Conservation (phyloP, 2,113 vertebrate genomes). For the Pteruthius melanotis region DNA sequence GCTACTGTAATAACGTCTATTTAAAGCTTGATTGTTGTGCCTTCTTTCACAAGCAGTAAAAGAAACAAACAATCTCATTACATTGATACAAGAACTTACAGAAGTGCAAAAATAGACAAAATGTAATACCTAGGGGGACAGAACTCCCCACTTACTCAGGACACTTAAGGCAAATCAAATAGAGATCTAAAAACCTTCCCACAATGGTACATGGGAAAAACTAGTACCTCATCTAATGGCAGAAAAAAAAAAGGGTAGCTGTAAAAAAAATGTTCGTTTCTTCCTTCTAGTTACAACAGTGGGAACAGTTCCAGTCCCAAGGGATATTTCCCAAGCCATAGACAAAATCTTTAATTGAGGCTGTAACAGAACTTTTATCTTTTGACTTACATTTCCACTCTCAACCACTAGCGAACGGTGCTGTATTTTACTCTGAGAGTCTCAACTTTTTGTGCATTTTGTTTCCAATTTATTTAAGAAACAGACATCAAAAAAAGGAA, state of each 20-base stretch:
- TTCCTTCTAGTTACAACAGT: background rate
- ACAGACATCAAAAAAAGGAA: background rate
- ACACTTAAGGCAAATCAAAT: background rate
- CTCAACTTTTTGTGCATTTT: background rate
- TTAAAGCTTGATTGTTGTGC: background rate
- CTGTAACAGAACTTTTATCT: background rate
- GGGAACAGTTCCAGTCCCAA: background rate
- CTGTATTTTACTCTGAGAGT: background rate
- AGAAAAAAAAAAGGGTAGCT: background rate
- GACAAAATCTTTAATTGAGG: background rate
- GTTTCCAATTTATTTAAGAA: slow-evolving; percentile 17
- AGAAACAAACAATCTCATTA: background rate
- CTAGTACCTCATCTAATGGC: background rate
- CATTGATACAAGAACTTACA: background rate
- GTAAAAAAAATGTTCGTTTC: background rate
- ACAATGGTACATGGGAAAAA: background rate
- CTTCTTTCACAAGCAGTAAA: background rate
- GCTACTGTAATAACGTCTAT: background rate
- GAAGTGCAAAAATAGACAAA: background rate
- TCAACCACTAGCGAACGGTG: background rate
- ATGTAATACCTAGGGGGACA: background rate
- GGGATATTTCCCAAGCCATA: background rate
- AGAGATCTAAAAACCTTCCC: background rate
- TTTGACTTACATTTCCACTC: background rate
- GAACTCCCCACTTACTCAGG: background rate